These are phyloP conservation scores for Drosophila cardini DNA, from an alignment of 1,140 invertebrate genomes.

Conservation along the genomic window DNA sequence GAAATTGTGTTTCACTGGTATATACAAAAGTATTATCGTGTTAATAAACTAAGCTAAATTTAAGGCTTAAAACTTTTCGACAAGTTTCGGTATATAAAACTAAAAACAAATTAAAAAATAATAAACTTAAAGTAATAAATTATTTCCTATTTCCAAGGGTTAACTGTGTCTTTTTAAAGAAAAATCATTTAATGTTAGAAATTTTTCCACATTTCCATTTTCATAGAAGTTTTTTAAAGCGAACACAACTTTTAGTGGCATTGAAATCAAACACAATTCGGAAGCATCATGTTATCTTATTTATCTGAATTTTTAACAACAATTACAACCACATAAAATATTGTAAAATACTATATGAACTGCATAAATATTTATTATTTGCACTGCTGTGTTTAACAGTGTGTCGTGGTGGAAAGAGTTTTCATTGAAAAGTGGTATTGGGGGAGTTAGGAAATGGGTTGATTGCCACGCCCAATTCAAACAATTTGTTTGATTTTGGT, in stretches of 20 bases:
- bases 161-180: no score
- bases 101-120: no score
- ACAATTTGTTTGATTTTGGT: constrained; percentile 36
- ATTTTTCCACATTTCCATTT: no score
- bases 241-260: not conserved
- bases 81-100: no score
- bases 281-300: constrained; percentile 33
- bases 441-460: not conserved
- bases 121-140: no score
- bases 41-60: not conserved
- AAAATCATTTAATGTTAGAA: no score
- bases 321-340: constrained; percentile 59
- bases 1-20: not conserved
- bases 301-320: constrained; percentile 51
- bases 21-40: not conserved
- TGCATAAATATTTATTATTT: constrained; percentile 82
- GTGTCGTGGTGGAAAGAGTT: not conserved
- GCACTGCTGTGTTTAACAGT: constrained; percentile 25
- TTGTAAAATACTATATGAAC: constrained; percentile 73
- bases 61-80: no score
- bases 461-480: constrained; percentile 22
- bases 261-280: constrained; percentile 5
- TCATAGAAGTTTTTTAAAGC: not conserved
- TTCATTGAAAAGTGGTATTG: constrained; percentile 21
- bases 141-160: no score